phyloP scores from a whole-genome alignment of 2,113 vertebrate species.

The Podilymbus podiceps region DNA sequence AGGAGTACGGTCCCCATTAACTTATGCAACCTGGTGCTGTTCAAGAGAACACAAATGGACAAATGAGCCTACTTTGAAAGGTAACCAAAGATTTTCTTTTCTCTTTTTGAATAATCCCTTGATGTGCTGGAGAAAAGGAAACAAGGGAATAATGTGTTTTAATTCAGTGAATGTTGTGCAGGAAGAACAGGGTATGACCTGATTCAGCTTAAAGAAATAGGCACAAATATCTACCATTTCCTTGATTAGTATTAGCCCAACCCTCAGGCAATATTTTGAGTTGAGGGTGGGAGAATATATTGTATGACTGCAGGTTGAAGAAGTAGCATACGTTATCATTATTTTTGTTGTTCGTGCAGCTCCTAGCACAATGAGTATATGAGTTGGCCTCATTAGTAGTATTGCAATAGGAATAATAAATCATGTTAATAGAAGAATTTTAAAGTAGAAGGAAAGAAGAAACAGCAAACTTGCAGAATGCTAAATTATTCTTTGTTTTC shows the following conservation, averaged over 20 bases:
- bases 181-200: not conserved
- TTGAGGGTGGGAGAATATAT: not conserved
- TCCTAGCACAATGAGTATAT: not conserved
- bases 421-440: not conserved
- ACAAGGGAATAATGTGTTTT: not conserved
- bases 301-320: not conserved
- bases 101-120: not conserved
- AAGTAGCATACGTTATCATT: not conserved
- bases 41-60: not conserved
- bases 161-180: not conserved
- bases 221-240: not conserved
- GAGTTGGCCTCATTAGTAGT: not conserved
- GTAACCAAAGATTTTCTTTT: not conserved
- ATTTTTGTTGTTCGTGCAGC: not conserved
- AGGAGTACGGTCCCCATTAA: not conserved
- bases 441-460: not conserved
- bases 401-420: not conserved
- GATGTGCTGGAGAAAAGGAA: not conserved
- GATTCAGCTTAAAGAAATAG: not conserved
- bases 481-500: conserved; percentile 32
- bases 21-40: not conserved
- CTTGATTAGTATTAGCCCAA: not conserved
- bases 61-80: not conserved
- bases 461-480: not conserved
- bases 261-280: not conserved